These are phyloP conservation scores for Drosophila kohkoa DNA, from an alignment of 1,140 invertebrate species.

Conservation along the genomic window DNA sequence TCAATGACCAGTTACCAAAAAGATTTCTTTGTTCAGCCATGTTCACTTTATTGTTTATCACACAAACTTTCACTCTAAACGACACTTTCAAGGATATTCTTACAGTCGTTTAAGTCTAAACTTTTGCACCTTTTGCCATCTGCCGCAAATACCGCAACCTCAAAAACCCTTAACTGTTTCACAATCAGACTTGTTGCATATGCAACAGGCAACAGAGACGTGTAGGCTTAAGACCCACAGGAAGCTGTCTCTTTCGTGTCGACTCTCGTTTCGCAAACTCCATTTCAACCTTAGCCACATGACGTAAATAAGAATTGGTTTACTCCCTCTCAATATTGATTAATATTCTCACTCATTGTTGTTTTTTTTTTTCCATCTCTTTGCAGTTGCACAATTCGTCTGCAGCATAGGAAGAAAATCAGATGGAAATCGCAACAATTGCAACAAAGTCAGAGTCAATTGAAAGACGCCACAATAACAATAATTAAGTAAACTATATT, in stretches of 20 bases:
- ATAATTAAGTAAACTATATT: slow-evolving; percentile 11
- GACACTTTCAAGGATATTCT: neutral
- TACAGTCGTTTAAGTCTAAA: neutral
- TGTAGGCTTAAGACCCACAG: slow-evolving; percentile 10
- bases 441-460: slow-evolving; percentile 42
- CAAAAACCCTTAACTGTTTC: neutral
- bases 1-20: no score
- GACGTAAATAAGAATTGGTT: slow-evolving; percentile 29
- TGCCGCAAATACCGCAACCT: neutral
- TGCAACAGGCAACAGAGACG: slow-evolving; percentile 12
- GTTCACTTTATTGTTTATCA: no score
- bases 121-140: neutral
- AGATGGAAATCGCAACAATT: slow-evolving; percentile 27
- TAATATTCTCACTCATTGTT: slow-evolving; percentile 18
- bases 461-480: slow-evolving; percentile 48
- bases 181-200: slow-evolving; percentile 47
- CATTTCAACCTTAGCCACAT: neutral
- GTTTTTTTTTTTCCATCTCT: slow-evolving; percentile 15
- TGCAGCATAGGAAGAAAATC: slow-evolving; percentile 7
- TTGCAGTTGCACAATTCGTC: slow-evolving; percentile 60
- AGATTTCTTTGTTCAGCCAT: no score
- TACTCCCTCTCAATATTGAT: neutral
- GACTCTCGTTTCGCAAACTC: no score
- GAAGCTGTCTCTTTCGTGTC: neutral
- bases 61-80: neutral